Evolutionary conservation across 2,888 invertebrate species (phyloP).

Genomic region (Ashinkailepas kermadecensis): DNA sequence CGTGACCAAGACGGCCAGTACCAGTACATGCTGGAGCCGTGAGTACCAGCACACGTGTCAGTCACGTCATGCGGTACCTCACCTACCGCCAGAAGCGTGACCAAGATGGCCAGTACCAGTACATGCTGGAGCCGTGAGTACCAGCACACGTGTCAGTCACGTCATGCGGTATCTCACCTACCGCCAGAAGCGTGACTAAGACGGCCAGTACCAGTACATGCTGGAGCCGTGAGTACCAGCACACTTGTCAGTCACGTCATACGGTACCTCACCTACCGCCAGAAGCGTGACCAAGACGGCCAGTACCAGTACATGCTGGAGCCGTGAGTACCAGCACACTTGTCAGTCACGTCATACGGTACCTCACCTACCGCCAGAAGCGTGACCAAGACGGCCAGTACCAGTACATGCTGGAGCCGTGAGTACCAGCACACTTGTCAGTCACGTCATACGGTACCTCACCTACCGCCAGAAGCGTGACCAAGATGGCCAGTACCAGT

Average conservation of each 20-base stretch:
- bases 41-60: conserved; percentile 37
- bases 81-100: no score
- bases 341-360: no score
- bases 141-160: no score
- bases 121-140: conserved; percentile 60
- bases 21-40: conserved; percentile 64
- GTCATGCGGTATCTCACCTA: no score
- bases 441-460: no score
- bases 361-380: no score
- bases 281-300: conserved; percentile 48
- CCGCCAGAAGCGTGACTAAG: no score
- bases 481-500: conserved; percentile 62
- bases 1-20: conserved; percentile 57
- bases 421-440: conserved; percentile 37
- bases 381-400: conserved; percentile 57
- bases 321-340: conserved; percentile 49
- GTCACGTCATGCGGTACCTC: no score
- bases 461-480: no score
- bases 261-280: no score
- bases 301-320: conserved; percentile 64
- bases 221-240: conserved; percentile 58
- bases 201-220: conserved; percentile 65
- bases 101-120: conserved; percentile 62
- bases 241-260: no score
- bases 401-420: conserved; percentile 63